Evolutionary conservation across 2,888 invertebrate genomes (phyloP).

Genomic region (Acleris holmiana): DNA sequence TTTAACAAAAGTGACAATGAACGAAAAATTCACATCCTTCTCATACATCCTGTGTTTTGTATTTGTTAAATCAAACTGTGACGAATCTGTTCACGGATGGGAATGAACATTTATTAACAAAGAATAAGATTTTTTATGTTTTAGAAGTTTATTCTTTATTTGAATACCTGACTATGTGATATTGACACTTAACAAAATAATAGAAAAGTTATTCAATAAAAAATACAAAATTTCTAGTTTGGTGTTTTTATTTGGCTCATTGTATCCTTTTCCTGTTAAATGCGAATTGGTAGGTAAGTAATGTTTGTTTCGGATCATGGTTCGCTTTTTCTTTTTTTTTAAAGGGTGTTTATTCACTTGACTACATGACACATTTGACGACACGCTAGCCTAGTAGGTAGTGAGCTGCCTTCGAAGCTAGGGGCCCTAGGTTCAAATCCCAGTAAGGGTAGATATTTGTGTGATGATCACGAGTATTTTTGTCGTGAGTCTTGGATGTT

Average conservation of each 20-base stretch:
- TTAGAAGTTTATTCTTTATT: constrained; percentile 77
- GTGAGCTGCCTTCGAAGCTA: no score
- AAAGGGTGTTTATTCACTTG: no score
- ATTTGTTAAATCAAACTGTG: constrained; percentile 38
- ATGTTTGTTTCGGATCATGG: no score
- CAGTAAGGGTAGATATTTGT: no score
- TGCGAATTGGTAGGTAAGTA: no score
- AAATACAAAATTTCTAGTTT: constrained; percentile 75
- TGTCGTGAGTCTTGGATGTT: no score
- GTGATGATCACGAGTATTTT: no score
- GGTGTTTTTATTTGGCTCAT: constrained; percentile 39
- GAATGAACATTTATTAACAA: constrained; percentile 24
- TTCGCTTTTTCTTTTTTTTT: background rate
- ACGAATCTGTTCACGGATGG: constrained; percentile 16
- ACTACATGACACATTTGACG: no score
- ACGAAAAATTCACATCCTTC: constrained; percentile 58
- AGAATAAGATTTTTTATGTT: constrained; percentile 47
- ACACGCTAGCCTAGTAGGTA: no score
- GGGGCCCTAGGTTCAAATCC: no score
- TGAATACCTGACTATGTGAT: constrained; percentile 81
- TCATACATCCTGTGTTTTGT: constrained; percentile 60
- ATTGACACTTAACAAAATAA: constrained; percentile 60
- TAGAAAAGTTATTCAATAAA: constrained; percentile 81
- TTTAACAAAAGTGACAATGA: constrained; percentile 37
- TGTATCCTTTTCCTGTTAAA: background rate